Conservation (phyloP, 2,888 invertebrate species). For the Dasypolia templi region DNA sequence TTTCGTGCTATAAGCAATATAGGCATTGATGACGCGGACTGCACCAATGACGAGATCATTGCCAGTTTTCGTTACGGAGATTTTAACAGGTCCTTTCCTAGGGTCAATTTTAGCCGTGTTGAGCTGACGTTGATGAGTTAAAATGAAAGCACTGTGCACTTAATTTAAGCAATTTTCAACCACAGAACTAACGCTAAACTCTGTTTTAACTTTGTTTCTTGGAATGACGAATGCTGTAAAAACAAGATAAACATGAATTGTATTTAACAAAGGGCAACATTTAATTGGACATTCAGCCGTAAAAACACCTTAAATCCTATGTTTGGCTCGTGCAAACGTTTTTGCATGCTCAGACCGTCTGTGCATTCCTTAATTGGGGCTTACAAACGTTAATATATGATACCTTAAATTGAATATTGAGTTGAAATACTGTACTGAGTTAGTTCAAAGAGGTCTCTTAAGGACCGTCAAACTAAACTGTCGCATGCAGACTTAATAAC, state of each 20-base stretch:
- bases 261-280: conserved; percentile 2
- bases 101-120: not conserved
- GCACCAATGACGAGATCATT: not conserved
- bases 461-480: conserved; percentile 6
- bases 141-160: not conserved
- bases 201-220: not conserved
- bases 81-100: not conserved
- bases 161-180: not conserved
- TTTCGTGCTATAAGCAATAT: not conserved
- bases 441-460: conserved; percentile 23
- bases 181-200: not conserved
- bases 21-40: not conserved
- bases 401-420: conserved; percentile 37
- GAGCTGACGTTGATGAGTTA: not conserved
- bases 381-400: conserved; percentile 44
- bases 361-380: conserved; percentile 42
- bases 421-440: conserved; percentile 36
- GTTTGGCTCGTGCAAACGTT: conserved; percentile 29
- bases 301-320: conserved; percentile 13
- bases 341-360: conserved; percentile 36
- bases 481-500: not conserved
- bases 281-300: conserved; percentile 12
- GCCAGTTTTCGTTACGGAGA: too few species aligned
- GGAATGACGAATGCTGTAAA: not conserved
- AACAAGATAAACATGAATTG: too few species aligned